A percentile compares a stretch with the other conserved stretches of the same genome.
These are phyloP conservation scores for Sparidentex hasta DNA, from an alignment of 2,797 vertebrate genomes.

Conservation along the genomic window DNA sequence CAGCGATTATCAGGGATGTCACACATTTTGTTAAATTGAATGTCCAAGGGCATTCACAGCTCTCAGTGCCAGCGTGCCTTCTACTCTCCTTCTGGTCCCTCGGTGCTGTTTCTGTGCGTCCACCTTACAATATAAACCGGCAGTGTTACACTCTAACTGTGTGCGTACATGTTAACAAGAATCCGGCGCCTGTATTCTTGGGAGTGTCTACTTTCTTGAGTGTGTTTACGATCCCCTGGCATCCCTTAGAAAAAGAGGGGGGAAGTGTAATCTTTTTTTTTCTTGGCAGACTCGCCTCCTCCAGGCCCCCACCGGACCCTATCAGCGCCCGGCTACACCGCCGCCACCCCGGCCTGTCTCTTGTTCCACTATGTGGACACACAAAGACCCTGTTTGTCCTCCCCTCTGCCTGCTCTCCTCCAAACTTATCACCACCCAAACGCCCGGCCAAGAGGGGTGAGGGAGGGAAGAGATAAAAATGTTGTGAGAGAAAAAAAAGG, in stretches of 20 bases:
- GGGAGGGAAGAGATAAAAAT: conserved; percentile 42
- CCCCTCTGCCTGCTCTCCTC: conserved; percentile 58
- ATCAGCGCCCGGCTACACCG: conserved; percentile 64
- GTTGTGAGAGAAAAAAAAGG: conserved; percentile 10
- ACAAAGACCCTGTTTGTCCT: conserved; percentile 84
- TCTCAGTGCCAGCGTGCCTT: conserved; percentile 7
- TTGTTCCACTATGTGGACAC: conserved; percentile 74
- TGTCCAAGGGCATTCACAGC: conserved; percentile 39
- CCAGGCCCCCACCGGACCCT: conserved; percentile 64
- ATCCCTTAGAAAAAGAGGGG: conserved; percentile 61
- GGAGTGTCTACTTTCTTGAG: conserved; percentile 66
- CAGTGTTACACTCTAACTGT: conserved; percentile 17
- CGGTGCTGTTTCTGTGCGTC: background rate
- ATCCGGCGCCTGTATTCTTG: conserved; percentile 60
- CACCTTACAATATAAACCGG: conserved; percentile 30
- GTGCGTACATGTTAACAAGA: conserved; percentile 49
- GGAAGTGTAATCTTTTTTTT: conserved; percentile 68
- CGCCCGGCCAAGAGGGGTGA: conserved; percentile 80
- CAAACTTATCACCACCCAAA: conserved; percentile 80
- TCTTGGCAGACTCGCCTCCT: conserved; percentile 74
- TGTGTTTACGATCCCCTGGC: conserved; percentile 73
- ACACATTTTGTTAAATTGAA: conserved; percentile 42
- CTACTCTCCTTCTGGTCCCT: background rate
- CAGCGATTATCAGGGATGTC: conserved; percentile 40
- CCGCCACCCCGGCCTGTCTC: conserved; percentile 70